Conservation (phyloP, 2,113 vertebrate genomes). For the Indicator indicator region DNA sequence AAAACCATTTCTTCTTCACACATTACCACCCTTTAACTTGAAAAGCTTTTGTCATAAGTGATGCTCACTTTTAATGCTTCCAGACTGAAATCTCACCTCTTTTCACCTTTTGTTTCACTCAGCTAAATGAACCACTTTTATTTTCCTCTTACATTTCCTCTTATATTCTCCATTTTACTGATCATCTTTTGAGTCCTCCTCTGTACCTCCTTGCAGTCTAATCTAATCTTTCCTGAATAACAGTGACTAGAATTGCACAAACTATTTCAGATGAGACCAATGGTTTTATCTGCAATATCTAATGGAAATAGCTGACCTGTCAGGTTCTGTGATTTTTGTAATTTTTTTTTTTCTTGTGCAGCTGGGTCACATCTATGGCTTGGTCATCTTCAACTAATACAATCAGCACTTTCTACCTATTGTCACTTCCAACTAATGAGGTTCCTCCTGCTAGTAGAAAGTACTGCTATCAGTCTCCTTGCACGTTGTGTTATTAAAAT, state of each 20-base stretch:
- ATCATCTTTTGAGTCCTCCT: neutral
- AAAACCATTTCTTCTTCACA: neutral
- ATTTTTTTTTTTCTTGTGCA: neutral
- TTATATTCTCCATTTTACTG: neutral
- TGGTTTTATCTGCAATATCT: neutral
- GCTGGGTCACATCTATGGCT: neutral
- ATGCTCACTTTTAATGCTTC: neutral
- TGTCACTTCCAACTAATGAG: neutral
- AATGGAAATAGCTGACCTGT: neutral
- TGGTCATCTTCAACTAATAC: neutral
- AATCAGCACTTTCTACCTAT: neutral
- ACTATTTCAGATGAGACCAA: neutral
- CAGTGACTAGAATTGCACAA: neutral
- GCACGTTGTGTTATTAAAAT: slow-evolving; percentile 5
- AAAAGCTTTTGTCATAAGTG: neutral
- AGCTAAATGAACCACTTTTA: neutral
- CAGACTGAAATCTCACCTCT: neutral
- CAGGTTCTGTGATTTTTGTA: neutral
- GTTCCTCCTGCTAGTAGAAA: neutral
- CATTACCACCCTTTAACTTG: neutral
- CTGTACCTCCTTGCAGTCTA: neutral
- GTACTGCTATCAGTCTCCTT: neutral
- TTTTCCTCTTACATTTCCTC: neutral
- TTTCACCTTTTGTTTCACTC: neutral
- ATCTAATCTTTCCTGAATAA: neutral